Evolutionary conservation across 2,888 invertebrate species (phyloP), one percentile per base, ranked within the genome.

Genomic region (Pecten maximus): DNA sequence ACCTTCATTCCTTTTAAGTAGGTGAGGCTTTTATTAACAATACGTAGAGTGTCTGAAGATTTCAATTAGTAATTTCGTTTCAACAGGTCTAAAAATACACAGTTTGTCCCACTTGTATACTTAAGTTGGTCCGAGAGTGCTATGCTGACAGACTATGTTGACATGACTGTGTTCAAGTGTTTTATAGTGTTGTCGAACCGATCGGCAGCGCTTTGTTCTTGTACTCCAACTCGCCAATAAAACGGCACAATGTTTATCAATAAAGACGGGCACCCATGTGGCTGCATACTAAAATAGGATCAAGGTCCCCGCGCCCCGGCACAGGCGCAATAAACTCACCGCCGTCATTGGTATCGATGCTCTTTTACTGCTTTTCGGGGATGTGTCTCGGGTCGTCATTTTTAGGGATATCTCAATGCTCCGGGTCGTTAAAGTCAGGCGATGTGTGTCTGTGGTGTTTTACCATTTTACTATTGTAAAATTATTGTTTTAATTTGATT

Each of bases 61-160:
- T 74, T 74, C 74, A 74, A 74, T 74, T 74, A 74, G 74, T 74
- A 74, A 74, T 74, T 74, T 74, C 74, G 74, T 74, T 74, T 74
- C 74, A 74, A 74, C 74, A 74, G 74, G 35, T 74, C 74, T 74
- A 74, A 74, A 74, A 74, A 74, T 74, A 74, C 74, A 74, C 74
- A 74, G 74, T 74, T 74, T 28, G 74, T 74, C 1, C 74, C 74
- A 74, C 74, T 74, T 74, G 74, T 74, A 74, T 74, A 74, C 74
- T 74, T 74, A 74, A 74, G 28, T 74, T 74, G 74, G 23, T 35
- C 8, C 8, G 35, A 28, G 74, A 74, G 28, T 35, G 35, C 74
- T 74, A 28, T 74, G 74, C 74, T 74, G 74, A 74, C 74, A 74
- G 74, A 35, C 74, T 74, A 74, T 74, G 74, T 74, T 74, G 74